Base-by-base conservation (phyloP, 2,888 invertebrate species). In the Hypomecis atomaria region DNA sequence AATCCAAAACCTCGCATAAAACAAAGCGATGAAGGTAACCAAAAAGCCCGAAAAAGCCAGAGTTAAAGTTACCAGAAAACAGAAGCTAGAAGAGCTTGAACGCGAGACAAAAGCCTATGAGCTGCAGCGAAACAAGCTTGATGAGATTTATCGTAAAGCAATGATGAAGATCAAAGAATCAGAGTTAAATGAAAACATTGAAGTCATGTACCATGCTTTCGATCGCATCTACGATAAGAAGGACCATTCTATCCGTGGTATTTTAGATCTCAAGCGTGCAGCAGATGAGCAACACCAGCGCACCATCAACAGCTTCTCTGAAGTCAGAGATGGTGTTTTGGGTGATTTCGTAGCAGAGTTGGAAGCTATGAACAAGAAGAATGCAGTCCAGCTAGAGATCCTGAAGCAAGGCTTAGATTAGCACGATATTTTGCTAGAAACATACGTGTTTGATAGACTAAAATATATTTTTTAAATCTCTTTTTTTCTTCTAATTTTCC, bases 241-340 rank as follows among this genome's bases (percentile, higher is more conserved):
- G 6, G 38, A 40, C 3, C 23, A 40, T 7, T 11, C 10, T 0
- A 7, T 40, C 5, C 10, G n/a, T 10, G 11, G 8, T 36, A 4
- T 23, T 0, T 38, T 38, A 23, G 52, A 52, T 9, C 40, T 38
- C 4, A 52, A 52, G 10, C 13, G 52, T 0, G 23, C 38, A 8
- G 9, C 23, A 6, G 52, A 52, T 10, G 52, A 52, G 9, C 52
- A 40, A 23, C 52, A 52, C n/a, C 52, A 52, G 52, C 38, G 52
- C 1, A 10, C 38, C 5, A 52, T 52, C 8, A 38, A 23, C 8
- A 52, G 52, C 38, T 52, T 52, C 40, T 23, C 40, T 7, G 52
- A 52, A 40, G 52, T 40, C 5, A 52, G 40, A 23, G 40, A 52
- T 23, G 52, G 52, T 5, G 40, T 52, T 10, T 10, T 52, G 23